A percentile compares a stretch with the other conserved stretches of the same genome.
These are phyloP conservation scores for Dicaeum eximium DNA, from an alignment of 2,113 vertebrate species.

Conservation along the genomic window DNA sequence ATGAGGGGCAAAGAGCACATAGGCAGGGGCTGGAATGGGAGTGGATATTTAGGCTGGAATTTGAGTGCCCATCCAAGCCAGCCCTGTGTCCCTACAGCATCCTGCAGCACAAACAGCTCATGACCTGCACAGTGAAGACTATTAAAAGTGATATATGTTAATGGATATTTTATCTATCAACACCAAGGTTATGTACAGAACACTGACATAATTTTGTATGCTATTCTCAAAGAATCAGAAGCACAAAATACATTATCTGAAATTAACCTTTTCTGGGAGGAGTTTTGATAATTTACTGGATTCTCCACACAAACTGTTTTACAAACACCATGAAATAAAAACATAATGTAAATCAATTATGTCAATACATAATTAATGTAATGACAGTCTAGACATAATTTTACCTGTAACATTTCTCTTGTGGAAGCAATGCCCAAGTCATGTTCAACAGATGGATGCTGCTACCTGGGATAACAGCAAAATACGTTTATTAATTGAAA, in stretches of 20 bases:
- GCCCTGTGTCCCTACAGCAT: background rate
- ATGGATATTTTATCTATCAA: background rate
- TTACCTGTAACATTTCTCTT: slow-evolving; percentile 86
- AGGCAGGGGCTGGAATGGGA: background rate
- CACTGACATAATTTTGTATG: background rate
- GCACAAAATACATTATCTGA: background rate
- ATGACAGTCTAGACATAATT: background rate
- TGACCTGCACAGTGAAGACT: background rate
- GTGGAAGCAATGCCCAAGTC: slow-evolving; percentile 83
- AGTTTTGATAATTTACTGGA: background rate
- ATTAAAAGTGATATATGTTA: background rate
- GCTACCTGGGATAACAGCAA: slow-evolving; percentile 83
- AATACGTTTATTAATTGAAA: slow-evolving; percentile 20
- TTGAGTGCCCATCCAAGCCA: background rate
- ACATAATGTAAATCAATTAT: background rate
- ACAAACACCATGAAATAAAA: background rate
- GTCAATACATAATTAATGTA: background rate
- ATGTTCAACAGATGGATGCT: slow-evolving; percentile 85
- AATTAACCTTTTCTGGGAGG: background rate
- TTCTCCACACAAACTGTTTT: background rate
- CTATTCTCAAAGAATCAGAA: background rate
- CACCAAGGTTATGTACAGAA: background rate
- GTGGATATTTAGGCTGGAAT: background rate
- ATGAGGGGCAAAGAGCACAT: background rate
- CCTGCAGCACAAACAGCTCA: background rate